These are phyloP conservation scores for Sternotherus odoratus DNA, from an alignment of 2,797 vertebrate genomes.

Conservation along the genomic window DNA sequence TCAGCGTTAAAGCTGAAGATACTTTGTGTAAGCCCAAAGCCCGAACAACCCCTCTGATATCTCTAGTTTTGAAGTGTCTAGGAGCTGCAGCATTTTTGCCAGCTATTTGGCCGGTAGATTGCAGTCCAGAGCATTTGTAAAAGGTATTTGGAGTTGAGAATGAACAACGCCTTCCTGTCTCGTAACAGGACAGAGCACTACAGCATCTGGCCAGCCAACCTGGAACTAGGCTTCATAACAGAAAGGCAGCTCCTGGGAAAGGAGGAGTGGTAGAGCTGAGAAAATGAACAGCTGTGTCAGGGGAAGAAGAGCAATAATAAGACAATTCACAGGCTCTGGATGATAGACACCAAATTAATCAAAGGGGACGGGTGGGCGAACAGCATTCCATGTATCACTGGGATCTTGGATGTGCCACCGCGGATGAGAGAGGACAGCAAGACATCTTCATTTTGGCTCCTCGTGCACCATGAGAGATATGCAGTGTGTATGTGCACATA, in stretches of 20 bases:
- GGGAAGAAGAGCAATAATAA: conserved; percentile 39
- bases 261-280: conserved; percentile 21
- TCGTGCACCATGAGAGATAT: conserved; percentile 43
- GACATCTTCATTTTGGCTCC: conserved; percentile 44
- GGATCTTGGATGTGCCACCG: conserved; percentile 70
- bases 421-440: conserved; percentile 35
- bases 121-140: background rate
- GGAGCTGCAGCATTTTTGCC: background rate
- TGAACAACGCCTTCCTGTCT: conserved; percentile 15
- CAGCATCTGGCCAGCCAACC: background rate
- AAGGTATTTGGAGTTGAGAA: background rate
- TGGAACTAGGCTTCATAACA: background rate
- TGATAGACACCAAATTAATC: conserved; percentile 67
- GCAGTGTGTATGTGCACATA: conserved; percentile 51
- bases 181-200: background rate
- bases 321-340: conserved; percentile 40
- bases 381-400: background rate
- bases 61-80: background rate
- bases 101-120: accelerated
- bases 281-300: conserved; percentile 33
- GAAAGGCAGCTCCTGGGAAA: conserved; percentile 22
- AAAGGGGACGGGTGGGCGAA: conserved; percentile 49
- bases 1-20: background rate
- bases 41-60: conserved; percentile 1
- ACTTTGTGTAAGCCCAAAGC: conserved; percentile 28